A percentile compares a stretch with the other conserved stretches of the same genome.
These are phyloP conservation scores for Nesoenas mayeri DNA, from an alignment of 2,113 vertebrate species.

Conservation along the genomic window DNA sequence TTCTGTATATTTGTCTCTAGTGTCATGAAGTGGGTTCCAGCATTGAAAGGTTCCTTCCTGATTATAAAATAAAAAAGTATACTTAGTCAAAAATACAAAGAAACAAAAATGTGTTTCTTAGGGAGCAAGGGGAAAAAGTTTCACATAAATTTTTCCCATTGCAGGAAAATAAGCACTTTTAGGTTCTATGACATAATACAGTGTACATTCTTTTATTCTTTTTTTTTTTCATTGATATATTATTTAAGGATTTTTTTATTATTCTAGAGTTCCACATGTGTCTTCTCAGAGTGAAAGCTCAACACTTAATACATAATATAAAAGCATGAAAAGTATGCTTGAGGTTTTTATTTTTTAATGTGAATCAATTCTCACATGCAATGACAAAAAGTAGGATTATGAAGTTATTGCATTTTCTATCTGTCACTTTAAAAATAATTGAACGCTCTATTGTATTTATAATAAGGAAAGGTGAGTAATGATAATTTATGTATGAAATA, in stretches of 20 bases:
- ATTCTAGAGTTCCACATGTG: neutral
- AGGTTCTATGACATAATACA: neutral
- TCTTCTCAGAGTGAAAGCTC: conserved; percentile 2
- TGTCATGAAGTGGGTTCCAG: neutral
- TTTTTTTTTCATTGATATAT: neutral
- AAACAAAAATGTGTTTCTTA: neutral
- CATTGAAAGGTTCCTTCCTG: conserved; percentile 12
- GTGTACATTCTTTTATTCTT: neutral
- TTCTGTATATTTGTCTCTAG: conserved; percentile 4
- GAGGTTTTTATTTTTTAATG: neutral
- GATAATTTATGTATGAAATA: neutral
- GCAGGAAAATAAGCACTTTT: neutral
- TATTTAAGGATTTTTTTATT: neutral
- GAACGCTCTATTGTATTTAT: neutral
- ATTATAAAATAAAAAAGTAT: neutral
- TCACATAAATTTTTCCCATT: neutral
- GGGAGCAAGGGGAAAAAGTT: neutral
- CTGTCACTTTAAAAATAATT: neutral
- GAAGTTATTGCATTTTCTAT: neutral
- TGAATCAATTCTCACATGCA: neutral
- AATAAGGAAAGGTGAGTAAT: neutral
- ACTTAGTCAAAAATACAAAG: neutral
- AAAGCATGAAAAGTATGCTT: neutral
- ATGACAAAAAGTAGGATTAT: neutral
- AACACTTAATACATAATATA: neutral